Evolutionary conservation across 2,113 vertebrate genomes (phyloP), one percentile per base, ranked within the genome.

Genomic region (Varanus komodoensis): DNA sequence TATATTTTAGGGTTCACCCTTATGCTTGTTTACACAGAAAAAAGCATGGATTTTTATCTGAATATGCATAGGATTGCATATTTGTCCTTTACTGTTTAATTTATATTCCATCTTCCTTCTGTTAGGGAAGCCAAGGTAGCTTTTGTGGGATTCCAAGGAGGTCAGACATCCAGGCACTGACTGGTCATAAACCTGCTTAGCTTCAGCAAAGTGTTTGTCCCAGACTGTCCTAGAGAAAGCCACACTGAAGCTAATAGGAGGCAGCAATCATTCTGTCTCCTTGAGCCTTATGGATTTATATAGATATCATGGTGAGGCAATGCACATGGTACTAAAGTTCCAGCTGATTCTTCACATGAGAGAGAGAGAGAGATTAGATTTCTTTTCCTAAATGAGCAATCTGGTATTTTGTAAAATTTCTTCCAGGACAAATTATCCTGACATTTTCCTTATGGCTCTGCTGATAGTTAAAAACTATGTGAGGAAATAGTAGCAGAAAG

Each of bases 401-500:
- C 44, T 81, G 15, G 14, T 81, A 14, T 54, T 52, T 80, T 54
- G 50, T 29, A 81, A 32, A 81, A 52, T 52, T 27, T 34, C 80
- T 82, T 81, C 79, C n/a, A n/a, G 71, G 32, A 73, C 3, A 34
- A 7, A 12, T 17, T 82, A 21, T 27, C 34, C 7, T 73, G 29
- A 48, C 25, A 23, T 57, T 82, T 11, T 48, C n/a, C 48, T 80
- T 71, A 90, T 17, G 75, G 6, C 6, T 0, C 64, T 82, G 67
- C 0, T 92, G 88, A 75, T 90, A 61, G 86, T 94, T 54, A 17
- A 21, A 6, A 92, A 38, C 19, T 82, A 68, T 82, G 89, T 93
- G 8, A 17, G 2, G 17, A 38, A 61, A 74, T 8, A 87, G 17
- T 48, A 87, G 27, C 0, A 86, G 25, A 71, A 27, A 84, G 50